Evolutionary conservation across 2,113 vertebrate genomes (phyloP).

Genomic region (Serinus canaria): DNA sequence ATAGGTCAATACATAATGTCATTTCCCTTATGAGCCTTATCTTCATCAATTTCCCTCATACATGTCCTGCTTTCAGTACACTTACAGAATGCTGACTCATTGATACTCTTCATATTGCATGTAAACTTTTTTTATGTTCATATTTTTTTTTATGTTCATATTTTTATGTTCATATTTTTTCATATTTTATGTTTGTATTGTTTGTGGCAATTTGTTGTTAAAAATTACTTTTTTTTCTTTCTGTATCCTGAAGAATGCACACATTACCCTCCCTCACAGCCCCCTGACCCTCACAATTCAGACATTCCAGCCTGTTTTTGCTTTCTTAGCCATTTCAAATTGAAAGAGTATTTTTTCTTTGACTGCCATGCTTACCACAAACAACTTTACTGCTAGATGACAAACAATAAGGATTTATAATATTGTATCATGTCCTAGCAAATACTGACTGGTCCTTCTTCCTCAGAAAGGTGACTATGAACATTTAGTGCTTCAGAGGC

Average conservation of each 20-base stretch:
- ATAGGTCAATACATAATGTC: background rate
- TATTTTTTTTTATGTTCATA: no score
- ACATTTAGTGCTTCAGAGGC: background rate
- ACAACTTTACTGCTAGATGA: background rate
- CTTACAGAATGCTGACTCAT: background rate
- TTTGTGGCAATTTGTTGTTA: background rate
- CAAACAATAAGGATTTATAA: background rate
- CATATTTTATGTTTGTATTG: background rate
- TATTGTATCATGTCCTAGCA: background rate
- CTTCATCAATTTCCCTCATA: background rate
- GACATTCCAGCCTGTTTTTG: background rate
- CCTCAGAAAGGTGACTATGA: background rate
- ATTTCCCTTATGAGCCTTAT: background rate
- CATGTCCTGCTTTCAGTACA: background rate
- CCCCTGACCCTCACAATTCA: background rate
- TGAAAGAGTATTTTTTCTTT: conserved; percentile 21
- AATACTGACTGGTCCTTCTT: background rate
- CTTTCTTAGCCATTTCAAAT: background rate
- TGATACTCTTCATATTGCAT: background rate
- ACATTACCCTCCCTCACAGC: background rate
- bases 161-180: no score
- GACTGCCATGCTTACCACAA: background rate
- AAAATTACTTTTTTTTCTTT: background rate
- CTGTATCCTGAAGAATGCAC: background rate
- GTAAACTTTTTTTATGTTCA: background rate